Conservation (phyloP, 2,797 vertebrate genomes). For the Antrozous pallidus region DNA sequence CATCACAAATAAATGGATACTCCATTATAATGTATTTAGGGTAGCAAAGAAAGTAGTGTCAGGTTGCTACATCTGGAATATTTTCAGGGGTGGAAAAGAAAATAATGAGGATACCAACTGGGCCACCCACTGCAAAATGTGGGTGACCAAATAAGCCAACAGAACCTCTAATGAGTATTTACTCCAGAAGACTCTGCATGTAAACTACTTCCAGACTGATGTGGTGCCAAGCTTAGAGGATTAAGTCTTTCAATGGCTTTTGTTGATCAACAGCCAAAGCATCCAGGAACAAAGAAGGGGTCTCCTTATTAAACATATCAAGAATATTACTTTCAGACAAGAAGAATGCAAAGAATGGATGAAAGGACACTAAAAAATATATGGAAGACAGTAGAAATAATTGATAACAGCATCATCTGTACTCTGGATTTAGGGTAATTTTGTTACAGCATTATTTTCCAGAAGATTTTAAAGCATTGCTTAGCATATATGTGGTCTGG, state of each 20-base stretch:
- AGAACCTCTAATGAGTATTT: slow-evolving; percentile 80
- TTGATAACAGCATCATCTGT: slow-evolving; percentile 7
- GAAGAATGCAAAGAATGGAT: slow-evolving; percentile 63
- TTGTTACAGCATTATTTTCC: slow-evolving; percentile 7
- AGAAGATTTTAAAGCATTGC: neutral
- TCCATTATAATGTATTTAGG: neutral
- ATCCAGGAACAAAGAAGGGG: slow-evolving; percentile 76
- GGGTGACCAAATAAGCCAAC: slow-evolving; percentile 78
- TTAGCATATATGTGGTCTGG: slow-evolving; percentile 7
- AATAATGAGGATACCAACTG: slow-evolving; percentile 74
- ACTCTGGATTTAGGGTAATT: neutral
- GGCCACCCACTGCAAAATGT: slow-evolving; percentile 83
- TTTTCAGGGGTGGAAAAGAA: slow-evolving; percentile 77
- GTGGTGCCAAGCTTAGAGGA: slow-evolving; percentile 80
- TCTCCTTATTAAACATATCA: slow-evolving; percentile 74
- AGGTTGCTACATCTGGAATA: slow-evolving; percentile 77
- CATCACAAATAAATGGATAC: slow-evolving; percentile 53
- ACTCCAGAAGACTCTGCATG: slow-evolving; percentile 77
- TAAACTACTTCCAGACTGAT: slow-evolving; percentile 81
- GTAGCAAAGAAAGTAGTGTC: slow-evolving; percentile 49
- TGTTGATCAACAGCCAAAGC: slow-evolving; percentile 76
- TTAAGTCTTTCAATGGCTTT: slow-evolving; percentile 74
- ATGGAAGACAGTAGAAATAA: slow-evolving; percentile 61
- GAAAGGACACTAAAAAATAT: slow-evolving; percentile 65
- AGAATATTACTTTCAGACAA: slow-evolving; percentile 80